phyloP scores from a whole-genome alignment of 37 sponge, comb jelly and placozoan genomes.

The Eunapius fragilis region DNA sequence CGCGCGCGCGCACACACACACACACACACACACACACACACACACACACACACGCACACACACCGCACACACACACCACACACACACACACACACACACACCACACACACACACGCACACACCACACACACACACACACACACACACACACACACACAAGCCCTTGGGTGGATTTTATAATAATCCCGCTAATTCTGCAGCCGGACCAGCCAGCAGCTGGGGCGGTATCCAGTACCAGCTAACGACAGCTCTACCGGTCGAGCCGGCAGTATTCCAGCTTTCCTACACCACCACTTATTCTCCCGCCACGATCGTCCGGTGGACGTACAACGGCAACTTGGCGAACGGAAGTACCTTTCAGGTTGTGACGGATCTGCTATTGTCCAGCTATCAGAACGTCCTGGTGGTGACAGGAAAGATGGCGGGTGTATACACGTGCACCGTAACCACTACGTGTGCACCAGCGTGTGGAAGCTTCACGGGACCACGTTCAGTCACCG shows the following conservation, averaged over 20 bases:
- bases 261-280: neutral
- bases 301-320: neutral
- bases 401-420: neutral
- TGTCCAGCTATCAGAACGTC: neutral
- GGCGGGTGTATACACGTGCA: neutral
- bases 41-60: too few species aligned
- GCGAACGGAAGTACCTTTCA: neutral
- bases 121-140: too few species aligned
- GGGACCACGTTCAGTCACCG: neutral
- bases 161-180: too few species aligned
- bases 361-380: neutral
- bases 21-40: too few species aligned
- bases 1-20: too few species aligned
- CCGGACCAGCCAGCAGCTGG: neutral
- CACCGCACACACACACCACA: too few species aligned
- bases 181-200: too few species aligned
- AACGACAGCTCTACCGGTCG: neutral
- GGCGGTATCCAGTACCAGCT: neutral
- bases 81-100: too few species aligned
- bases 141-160: too few species aligned
- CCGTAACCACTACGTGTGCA: neutral
- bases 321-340: neutral
- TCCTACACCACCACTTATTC: neutral
- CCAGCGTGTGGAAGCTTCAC: neutral
- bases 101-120: too few species aligned